Base-by-base conservation (phyloP, 1,140 invertebrate genomes). In the Orchestia grillus region DNA sequence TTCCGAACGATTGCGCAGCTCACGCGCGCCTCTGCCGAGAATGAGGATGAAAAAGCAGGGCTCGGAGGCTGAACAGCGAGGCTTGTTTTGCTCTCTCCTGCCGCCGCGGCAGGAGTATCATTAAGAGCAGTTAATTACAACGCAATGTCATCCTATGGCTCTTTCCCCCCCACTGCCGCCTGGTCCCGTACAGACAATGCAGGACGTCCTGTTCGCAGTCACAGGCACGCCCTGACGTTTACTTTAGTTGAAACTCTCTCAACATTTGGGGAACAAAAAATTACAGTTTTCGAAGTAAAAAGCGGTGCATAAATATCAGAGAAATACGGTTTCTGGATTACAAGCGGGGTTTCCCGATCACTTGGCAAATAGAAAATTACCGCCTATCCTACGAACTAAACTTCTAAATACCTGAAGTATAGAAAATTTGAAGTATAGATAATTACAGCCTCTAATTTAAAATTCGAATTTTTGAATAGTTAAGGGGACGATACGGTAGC, bases 41-140 rank as follows among this genome's bases (percentile, higher is more conserved):
- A 77, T 36, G 62, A 77, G 62, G 28, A 77, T 77, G 62, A 77
- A 77, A 77, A 77, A 77, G 62, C 62, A 77, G 62, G n/a, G n/a
- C 62, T 3, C 36, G 62, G 62, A 77, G 62, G 62, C 62, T 77
- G 62, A 15, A 36, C 62, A 77, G 62, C 62, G 62, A 77, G 62
- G 62, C 62, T 77, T 77, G 62, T 77, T 77, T 77, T 77, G 62
- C 62, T 77, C 62, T 77, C 62, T 77, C 62, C 62, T 23, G 62
- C 62, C 11, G 3, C 62, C 1, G 62, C 62, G 36, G 28, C 62
- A 77, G 62, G 62, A 77, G 62, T 77, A 77, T 77, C 62, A 77
- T 77, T 77, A 77, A 77, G 28, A 77, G 62, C 62, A 77, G 62
- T 77, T 77, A 77, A 77, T 77, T 77, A 77, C 62, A 77, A 77